phyloP scores from a whole-genome alignment of 2,888 invertebrate genomes.

The Globia sparganii region DNA sequence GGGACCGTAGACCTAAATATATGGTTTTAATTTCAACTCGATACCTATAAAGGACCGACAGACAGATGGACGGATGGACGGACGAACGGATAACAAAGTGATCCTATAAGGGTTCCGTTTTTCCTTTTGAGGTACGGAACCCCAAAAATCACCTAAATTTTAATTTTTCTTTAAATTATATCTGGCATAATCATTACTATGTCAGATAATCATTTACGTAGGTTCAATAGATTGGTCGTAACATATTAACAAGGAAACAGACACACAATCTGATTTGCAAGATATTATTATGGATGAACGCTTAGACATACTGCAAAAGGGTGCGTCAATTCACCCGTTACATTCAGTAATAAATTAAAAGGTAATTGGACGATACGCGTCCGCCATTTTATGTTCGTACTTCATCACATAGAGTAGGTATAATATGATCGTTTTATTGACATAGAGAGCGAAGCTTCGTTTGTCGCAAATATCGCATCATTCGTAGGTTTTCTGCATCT shows the following conservation, averaged over 20 bases:
- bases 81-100: too few relatives aligned
- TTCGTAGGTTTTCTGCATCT: background rate
- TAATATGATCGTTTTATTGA: slow-evolving; percentile 10
- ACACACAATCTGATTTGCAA: background rate
- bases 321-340: slow-evolving; percentile 14
- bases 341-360: slow-evolving; percentile 43
- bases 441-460: background rate
- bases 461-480: slow-evolving; percentile 1
- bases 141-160: too few relatives aligned
- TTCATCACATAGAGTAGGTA: slow-evolving; percentile 22
- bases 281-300: slow-evolving; percentile 12
- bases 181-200: background rate
- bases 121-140: too few relatives aligned
- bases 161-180: too few relatives aligned
- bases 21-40: too few relatives aligned
- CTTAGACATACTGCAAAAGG: slow-evolving; percentile 5
- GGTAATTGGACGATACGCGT: slow-evolving; percentile 26
- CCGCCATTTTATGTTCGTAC: slow-evolving; percentile 46
- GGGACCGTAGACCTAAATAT: too few relatives aligned
- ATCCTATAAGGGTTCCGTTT: too few relatives aligned
- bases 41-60: too few relatives aligned
- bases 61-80: too few relatives aligned
- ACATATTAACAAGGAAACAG: background rate
- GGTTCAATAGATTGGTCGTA: background rate
- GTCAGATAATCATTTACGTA: background rate